Conservation (phyloP, 2,888 invertebrate genomes). For the Megamerina dolium region DNA sequence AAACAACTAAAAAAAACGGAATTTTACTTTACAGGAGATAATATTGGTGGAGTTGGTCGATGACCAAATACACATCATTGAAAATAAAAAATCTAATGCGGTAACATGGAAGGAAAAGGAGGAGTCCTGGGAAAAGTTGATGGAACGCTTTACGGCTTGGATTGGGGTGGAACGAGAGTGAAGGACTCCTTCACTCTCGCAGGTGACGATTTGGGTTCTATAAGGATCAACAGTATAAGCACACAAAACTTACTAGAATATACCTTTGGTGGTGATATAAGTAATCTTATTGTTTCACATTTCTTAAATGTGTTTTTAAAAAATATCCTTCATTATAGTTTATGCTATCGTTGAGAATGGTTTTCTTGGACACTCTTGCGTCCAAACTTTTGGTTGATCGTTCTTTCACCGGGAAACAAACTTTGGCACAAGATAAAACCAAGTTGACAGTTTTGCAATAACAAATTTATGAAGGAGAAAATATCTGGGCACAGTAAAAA, state of each 20-base stretch:
- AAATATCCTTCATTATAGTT: constrained; percentile 2
- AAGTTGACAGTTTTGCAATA: constrained; percentile 5
- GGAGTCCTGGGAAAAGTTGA: constrained; percentile 2
- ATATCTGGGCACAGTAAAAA: constrained; percentile 9
- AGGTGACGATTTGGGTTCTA: background rate
- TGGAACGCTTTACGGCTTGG: background rate
- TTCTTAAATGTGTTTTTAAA: background rate
- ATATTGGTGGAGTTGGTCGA: constrained; percentile 6
- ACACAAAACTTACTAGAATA: too few species aligned
- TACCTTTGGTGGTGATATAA: background rate
- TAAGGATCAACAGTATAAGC: background rate
- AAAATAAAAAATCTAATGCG: constrained; percentile 6
- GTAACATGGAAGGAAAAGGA: too few species aligned
- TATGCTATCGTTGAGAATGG: background rate
- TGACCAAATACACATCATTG: background rate
- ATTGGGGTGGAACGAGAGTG: background rate
- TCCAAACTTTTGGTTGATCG: background rate
- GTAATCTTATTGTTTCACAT: background rate
- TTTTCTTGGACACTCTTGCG: background rate
- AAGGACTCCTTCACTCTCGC: constrained; percentile 1
- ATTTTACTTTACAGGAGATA: too few species aligned
- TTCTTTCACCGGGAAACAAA: constrained; percentile 1
- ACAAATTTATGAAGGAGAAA: constrained; percentile 10
- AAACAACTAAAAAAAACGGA: too few species aligned
- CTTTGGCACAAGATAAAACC: constrained; percentile 5